Conservation (phyloP, 2,797 vertebrate genomes). For the Peromyscus melanophrys region DNA sequence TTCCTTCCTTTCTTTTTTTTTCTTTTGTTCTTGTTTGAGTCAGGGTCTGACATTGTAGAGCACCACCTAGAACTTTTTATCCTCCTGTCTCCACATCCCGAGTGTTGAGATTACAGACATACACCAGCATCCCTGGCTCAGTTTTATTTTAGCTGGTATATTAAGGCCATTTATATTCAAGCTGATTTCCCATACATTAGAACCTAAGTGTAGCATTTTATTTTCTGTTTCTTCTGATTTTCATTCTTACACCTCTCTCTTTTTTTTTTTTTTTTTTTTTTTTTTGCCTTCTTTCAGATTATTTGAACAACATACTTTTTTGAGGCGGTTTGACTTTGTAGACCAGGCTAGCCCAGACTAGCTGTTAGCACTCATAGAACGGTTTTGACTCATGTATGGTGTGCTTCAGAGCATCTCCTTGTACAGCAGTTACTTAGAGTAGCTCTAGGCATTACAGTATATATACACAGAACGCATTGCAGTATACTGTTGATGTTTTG, state of each 20-base stretch:
- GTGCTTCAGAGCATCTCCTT: not conserved
- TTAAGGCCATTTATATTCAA: not conserved
- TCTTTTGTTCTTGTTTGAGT: not conserved
- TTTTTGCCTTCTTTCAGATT: not conserved
- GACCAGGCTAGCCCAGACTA: not conserved
- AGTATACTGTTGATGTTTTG: not conserved
- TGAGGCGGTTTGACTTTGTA: not conserved
- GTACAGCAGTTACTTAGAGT: not conserved
- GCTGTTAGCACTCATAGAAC: not conserved
- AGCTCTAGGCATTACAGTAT: not conserved
- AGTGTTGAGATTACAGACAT: not conserved
- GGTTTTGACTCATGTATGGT: not conserved
- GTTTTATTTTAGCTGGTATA: not conserved
- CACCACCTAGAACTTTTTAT: not conserved
- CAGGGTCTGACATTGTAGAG: not conserved
- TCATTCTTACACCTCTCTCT: not conserved
- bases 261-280: not conserved
- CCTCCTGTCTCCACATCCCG: not conserved
- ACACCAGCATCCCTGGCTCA: not conserved
- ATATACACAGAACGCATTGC: not conserved
- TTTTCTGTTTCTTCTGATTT: constrained; percentile 26
- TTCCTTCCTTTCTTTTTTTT: not conserved
- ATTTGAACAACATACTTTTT: not conserved
- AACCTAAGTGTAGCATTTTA: not conserved
- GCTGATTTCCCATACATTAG: not conserved